Conservation (phyloP, 2,888 invertebrate species). For the Cheiracanthium punctorium region DNA sequence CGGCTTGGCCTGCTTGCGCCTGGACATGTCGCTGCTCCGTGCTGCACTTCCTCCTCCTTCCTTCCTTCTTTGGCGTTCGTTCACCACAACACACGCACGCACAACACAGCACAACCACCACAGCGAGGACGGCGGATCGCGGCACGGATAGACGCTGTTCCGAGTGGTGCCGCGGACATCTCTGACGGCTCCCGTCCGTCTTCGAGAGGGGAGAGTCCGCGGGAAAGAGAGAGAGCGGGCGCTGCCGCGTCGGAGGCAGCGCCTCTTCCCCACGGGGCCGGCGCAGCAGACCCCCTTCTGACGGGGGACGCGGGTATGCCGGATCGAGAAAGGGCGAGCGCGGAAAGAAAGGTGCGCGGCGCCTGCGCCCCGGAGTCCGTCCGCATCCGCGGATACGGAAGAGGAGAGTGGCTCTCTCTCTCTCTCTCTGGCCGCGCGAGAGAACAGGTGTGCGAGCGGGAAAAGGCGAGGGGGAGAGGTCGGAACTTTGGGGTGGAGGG, state of each 20-base stretch:
- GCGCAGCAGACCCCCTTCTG: constrained; percentile 16
- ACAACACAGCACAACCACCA: not conserved
- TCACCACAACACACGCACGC: too few relatives aligned
- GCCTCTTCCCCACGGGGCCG: constrained; percentile 28
- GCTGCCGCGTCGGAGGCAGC: too few relatives aligned
- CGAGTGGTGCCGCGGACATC: constrained; percentile 7
- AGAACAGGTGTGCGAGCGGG: not conserved
- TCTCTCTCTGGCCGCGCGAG: not conserved
- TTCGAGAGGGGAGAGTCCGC: constrained; percentile 29
- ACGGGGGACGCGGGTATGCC: not conserved
- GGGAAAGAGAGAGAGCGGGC: constrained; percentile 40
- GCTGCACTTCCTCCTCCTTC: too few relatives aligned
- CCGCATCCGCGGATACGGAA: constrained; percentile 32
- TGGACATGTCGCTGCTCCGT: constrained; percentile 55
- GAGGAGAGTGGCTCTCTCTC: too few relatives aligned
- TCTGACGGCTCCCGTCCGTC: constrained; percentile 28
- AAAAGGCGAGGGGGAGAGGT: not conserved
- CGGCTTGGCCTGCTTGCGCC: constrained; percentile 64
- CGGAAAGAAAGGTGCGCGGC: too few relatives aligned
- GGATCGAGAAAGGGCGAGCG: too few relatives aligned
- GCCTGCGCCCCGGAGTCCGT: too few relatives aligned
- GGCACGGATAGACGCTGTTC: constrained; percentile 14
- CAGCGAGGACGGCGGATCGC: constrained; percentile 8
- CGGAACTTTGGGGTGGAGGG: too few relatives aligned
- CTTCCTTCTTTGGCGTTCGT: not conserved